phyloP scores from a whole-genome alignment of 2,797 vertebrate species.

The Pantherophis vulpinus region DNA sequence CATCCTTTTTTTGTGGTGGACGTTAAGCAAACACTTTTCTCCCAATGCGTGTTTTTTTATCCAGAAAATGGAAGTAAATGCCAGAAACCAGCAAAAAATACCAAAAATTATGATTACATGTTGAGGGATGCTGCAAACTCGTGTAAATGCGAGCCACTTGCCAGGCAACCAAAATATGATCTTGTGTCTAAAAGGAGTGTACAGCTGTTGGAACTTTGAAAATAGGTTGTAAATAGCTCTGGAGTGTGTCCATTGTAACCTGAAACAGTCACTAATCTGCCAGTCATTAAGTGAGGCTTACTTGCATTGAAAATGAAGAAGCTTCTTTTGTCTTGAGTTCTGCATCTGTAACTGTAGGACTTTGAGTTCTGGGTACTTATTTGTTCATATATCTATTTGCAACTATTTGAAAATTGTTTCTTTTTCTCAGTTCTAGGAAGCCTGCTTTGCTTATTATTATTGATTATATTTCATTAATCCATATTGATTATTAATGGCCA shows the following conservation, averaged over 20 bases:
- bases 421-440: not conserved
- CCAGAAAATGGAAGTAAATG: not conserved
- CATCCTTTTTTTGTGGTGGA: not conserved
- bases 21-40: not conserved
- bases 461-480: not conserved
- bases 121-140: not conserved
- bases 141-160: too few relatives aligned
- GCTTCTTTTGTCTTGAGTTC: not conserved
- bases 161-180: not conserved
- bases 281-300: not conserved
- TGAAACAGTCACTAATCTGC: too few relatives aligned
- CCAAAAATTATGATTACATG: not conserved
- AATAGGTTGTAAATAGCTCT: too few relatives aligned
- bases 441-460: not conserved
- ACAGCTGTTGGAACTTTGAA: not conserved
- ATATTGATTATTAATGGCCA: not conserved
- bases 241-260: too few relatives aligned
- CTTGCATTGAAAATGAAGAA: not conserved
- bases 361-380: not conserved
- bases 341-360: not conserved
- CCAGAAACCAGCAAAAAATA: not conserved
- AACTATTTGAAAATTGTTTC: not conserved
- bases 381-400: not conserved
- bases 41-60: not conserved
- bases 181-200: too few relatives aligned